A percentile compares a stretch with the other conserved stretches of the same genome.
These are phyloP conservation scores for Stichopus chloronotus DNA, from an alignment of 35 echinoderm and acorn worm genomes.

Conservation along the genomic window DNA sequence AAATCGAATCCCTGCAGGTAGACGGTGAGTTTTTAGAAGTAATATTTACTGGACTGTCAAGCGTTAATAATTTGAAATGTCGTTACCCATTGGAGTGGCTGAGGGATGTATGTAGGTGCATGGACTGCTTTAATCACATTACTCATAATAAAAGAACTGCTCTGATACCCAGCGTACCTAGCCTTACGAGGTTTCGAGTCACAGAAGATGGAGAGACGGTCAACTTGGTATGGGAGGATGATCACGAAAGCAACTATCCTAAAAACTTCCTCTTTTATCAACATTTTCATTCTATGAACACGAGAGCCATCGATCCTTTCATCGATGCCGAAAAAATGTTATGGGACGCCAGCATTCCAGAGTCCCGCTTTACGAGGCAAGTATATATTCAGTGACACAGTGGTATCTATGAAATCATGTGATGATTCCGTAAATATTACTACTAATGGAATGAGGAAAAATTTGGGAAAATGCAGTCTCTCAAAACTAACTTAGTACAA, in stretches of 20 bases:
- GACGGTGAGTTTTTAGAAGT: background rate
- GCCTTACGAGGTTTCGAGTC: background rate
- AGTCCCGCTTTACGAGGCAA: background rate
- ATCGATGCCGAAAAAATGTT: background rate
- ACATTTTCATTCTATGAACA: conserved; percentile 5
- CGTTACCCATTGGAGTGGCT: background rate
- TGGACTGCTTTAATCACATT: background rate
- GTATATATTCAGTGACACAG: background rate
- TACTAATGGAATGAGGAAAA: too few relatives aligned
- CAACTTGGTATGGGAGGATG: background rate
- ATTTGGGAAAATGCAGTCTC: too few relatives aligned
- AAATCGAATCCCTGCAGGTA: background rate
- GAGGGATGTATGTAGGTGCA: background rate
- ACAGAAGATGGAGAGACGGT: background rate
- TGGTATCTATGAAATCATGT: too few relatives aligned
- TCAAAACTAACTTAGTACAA: too few relatives aligned
- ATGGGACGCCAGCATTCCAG: background rate
- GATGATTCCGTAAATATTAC: too few relatives aligned
- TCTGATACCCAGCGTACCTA: background rate
- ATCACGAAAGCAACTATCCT: background rate
- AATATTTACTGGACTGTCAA: background rate
- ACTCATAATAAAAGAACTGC: background rate
- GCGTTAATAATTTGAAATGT: background rate
- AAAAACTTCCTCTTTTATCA: background rate
- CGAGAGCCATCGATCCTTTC: background rate